phyloP scores from a whole-genome alignment of 2,888 invertebrate species.

The Lampropteryx suffumata region DNA sequence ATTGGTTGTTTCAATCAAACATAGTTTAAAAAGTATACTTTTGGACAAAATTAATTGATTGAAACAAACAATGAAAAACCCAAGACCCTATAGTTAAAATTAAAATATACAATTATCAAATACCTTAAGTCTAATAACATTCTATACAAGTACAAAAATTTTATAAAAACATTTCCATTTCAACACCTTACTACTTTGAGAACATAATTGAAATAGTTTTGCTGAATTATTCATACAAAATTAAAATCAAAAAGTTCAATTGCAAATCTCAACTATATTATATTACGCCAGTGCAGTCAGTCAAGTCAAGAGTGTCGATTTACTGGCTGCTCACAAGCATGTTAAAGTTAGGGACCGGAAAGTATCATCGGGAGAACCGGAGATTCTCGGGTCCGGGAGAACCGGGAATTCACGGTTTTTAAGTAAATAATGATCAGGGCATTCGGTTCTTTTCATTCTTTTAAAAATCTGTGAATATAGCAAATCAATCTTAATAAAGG shows the following conservation, averaged over 20 bases:
- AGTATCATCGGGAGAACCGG: no score
- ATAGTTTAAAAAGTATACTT: background rate
- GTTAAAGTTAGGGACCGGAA: background rate
- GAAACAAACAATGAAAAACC: slow-evolving; percentile 45
- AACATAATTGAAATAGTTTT: slow-evolving; percentile 21
- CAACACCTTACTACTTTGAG: slow-evolving; percentile 8
- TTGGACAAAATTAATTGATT: background rate
- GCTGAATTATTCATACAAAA: background rate
- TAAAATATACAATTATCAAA: slow-evolving; percentile 66
- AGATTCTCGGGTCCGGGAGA: no score
- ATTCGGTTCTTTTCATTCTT: no score
- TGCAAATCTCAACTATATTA: slow-evolving; percentile 18
- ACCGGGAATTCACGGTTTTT: no score
- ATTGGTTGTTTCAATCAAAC: slow-evolving; percentile 40
- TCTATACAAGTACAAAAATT: slow-evolving; percentile 66
- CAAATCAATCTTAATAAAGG: no score
- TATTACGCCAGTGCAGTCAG: slow-evolving; percentile 13
- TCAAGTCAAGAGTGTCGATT: slow-evolving; percentile 14
- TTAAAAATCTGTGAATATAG: no score
- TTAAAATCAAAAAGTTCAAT: background rate
- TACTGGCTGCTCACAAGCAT: slow-evolving; percentile 6
- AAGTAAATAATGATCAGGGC: no score
- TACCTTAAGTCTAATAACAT: slow-evolving; percentile 61
- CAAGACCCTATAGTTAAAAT: slow-evolving; percentile 51
- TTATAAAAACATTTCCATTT: slow-evolving; percentile 56